Evolutionary conservation across 35 echinoderm and acorn worm species (phyloP).

Genomic region (Lytechinus variegatus): DNA sequence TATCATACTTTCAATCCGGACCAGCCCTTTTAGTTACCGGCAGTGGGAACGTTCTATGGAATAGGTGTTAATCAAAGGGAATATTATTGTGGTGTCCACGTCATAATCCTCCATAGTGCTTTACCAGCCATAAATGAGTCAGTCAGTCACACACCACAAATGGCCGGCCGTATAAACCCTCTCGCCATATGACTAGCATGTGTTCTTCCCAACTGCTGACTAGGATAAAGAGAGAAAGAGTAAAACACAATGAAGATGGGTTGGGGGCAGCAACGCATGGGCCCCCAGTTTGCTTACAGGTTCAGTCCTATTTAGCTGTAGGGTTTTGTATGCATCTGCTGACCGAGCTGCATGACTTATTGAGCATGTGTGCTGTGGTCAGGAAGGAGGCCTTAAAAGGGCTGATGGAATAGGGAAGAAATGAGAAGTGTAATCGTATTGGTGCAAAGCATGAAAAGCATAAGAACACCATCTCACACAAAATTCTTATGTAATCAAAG

Average conservation of each 20-base stretch:
- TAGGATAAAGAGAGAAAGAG: neutral
- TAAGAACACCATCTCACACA: too few species aligned
- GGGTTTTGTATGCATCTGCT: neutral
- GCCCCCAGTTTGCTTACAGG: neutral
- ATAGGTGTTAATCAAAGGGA: neutral
- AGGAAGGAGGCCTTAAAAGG: neutral
- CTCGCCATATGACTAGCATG: neutral
- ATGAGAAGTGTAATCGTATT: too few species aligned
- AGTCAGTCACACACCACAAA: neutral
- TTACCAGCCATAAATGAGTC: neutral
- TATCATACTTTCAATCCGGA: too few species aligned
- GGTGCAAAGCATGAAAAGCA: too few species aligned
- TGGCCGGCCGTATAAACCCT: neutral
- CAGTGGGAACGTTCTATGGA: neutral
- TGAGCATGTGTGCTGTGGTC: neutral
- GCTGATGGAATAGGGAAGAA: neutral
- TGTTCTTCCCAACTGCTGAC: neutral
- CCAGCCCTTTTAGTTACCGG: neutral
- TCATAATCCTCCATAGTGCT: neutral
- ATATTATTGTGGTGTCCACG: neutral
- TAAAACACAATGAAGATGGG: neutral
- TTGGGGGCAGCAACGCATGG: neutral
- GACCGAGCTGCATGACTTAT: neutral
- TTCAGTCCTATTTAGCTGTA: neutral
- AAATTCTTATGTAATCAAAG: too few species aligned